Conservation (phyloP, 2,888 invertebrate genomes). For the Drosophila colorata region DNA sequence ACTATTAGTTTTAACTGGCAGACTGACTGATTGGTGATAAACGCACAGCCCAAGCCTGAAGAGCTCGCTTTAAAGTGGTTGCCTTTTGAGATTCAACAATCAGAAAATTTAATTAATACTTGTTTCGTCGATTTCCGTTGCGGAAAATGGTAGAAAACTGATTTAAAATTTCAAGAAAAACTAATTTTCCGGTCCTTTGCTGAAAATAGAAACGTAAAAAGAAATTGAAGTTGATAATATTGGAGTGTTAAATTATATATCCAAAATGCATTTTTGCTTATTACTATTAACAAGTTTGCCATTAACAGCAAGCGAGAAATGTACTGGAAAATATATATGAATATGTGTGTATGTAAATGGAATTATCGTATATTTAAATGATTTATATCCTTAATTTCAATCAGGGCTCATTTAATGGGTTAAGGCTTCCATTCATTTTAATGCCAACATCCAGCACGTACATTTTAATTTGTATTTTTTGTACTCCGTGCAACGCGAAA, state of each 20-base stretch:
- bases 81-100: too few species aligned
- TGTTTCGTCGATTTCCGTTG: too few species aligned
- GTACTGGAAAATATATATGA: not conserved
- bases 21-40: too few species aligned
- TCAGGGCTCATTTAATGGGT: constrained; percentile 56
- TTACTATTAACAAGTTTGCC: not conserved
- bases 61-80: too few species aligned
- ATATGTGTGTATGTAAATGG: not conserved
- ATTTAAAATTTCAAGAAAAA: too few species aligned
- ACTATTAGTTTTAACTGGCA: too few species aligned
- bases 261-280: not conserved
- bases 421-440: constrained; percentile 53
- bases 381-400: constrained; percentile 49
- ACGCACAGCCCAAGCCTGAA: too few species aligned
- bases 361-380: constrained; percentile 25
- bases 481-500: constrained; percentile 49
- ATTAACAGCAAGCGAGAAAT: not conserved
- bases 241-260: not conserved
- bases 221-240: too few species aligned
- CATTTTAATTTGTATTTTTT: constrained; percentile 42
- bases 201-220: too few species aligned
- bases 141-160: too few species aligned
- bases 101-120: too few species aligned
- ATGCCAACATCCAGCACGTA: constrained; percentile 43
- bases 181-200: too few species aligned